Conservation (phyloP, 2,888 invertebrate genomes). For the Lasioglossum figueresi region DNA sequence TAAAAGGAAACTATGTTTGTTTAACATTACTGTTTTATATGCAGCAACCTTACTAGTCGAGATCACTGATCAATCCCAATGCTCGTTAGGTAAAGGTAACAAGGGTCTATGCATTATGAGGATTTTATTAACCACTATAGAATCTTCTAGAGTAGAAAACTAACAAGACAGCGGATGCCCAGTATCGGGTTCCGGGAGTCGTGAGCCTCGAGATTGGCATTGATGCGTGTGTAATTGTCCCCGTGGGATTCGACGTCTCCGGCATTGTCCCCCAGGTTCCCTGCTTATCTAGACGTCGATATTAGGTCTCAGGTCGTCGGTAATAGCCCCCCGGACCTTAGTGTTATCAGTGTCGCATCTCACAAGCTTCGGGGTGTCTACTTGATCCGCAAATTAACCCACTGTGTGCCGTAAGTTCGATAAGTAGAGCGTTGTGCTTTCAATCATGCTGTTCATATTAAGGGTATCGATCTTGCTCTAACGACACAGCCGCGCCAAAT, state of each 20-base stretch:
- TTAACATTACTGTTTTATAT: too few species aligned
- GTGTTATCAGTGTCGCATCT: conserved; percentile 21
- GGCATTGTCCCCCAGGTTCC: not conserved
- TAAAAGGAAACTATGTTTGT: too few species aligned
- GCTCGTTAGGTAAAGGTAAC: not conserved
- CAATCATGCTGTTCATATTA: conserved; percentile 2
- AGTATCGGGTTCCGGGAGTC: not conserved
- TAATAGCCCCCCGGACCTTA: conserved; percentile 10
- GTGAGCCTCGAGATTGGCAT: not conserved
- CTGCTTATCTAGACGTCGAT: conserved; percentile 12
- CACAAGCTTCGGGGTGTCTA: conserved; percentile 7
- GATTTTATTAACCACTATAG: not conserved
- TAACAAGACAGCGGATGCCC: not conserved
- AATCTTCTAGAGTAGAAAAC: not conserved
- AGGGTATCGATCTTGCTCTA: not conserved
- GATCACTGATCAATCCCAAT: not conserved
- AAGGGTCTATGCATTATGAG: not conserved
- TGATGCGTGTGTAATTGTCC: conserved; percentile 11
- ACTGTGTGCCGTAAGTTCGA: not conserved
- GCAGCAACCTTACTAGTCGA: not conserved
- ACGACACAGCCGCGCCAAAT: not conserved
- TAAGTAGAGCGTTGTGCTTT: conserved; percentile 6
- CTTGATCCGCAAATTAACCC: conserved; percentile 19
- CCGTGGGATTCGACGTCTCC: not conserved
- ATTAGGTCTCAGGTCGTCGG: conserved; percentile 12